phyloP scores from a whole-genome alignment of 2,797 vertebrate genomes.

The Pseudomugil tenellus region DNA sequence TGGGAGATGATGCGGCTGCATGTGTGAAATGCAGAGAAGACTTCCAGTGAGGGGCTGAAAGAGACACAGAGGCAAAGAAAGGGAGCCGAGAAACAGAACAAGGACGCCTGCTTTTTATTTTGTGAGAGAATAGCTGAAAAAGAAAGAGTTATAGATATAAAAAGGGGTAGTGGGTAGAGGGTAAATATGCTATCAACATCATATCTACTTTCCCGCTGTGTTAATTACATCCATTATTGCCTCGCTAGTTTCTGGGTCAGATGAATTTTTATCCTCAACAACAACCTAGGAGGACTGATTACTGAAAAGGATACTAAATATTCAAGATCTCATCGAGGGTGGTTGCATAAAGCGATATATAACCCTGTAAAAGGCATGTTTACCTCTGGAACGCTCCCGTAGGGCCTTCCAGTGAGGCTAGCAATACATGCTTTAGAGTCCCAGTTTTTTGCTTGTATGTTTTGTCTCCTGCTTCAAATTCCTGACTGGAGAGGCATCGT shows the following conservation, averaged over 20 bases:
- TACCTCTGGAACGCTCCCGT: slow-evolving; percentile 48
- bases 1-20: background rate
- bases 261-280: slow-evolving; percentile 42
- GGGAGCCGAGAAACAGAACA: slow-evolving; percentile 1
- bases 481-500: slow-evolving; percentile 27
- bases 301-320: slow-evolving; percentile 50
- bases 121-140: slow-evolving; percentile 23
- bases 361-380: slow-evolving; percentile 38
- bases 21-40: slow-evolving; percentile 28
- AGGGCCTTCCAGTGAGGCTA: slow-evolving; percentile 20
- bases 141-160: slow-evolving; percentile 25
- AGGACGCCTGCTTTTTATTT: slow-evolving; percentile 5
- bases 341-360: slow-evolving; percentile 57
- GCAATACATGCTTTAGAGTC: slow-evolving; percentile 40
- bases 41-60: slow-evolving; percentile 25
- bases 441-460: slow-evolving; percentile 12
- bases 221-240: slow-evolving; percentile 74
- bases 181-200: slow-evolving; percentile 44
- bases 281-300: slow-evolving; percentile 59
- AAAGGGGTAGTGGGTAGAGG: slow-evolving; percentile 18
- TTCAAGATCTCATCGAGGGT: slow-evolving; percentile 37
- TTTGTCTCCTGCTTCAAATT: slow-evolving; percentile 11
- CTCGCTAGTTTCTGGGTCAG: slow-evolving; percentile 67
- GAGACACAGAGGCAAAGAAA: slow-evolving; percentile 35
- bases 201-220: slow-evolving; percentile 54